Conservation (phyloP, 2,888 invertebrate genomes). For the Eupithecia insigniata region DNA sequence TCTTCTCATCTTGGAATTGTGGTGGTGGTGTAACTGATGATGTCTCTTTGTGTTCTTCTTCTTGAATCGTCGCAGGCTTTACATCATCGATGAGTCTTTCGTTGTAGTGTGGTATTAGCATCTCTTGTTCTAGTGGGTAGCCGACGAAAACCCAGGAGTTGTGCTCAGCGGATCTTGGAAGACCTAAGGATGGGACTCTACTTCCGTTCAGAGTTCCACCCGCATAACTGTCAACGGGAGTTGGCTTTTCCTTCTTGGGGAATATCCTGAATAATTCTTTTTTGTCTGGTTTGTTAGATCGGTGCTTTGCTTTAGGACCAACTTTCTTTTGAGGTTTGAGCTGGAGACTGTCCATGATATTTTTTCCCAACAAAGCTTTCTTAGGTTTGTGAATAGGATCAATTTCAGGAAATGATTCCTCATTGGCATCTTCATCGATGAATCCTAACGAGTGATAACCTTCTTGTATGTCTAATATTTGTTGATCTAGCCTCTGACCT, state of each 20-base stretch:
- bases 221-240: constrained; percentile 63
- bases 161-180: constrained; percentile 71
- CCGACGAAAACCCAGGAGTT: constrained; percentile 77
- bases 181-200: constrained; percentile 75
- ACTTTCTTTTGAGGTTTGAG: constrained; percentile 77
- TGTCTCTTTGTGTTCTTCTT: constrained; percentile 55
- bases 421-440: constrained; percentile 73
- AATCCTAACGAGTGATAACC: constrained; percentile 78
- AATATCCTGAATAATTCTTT: constrained; percentile 75
- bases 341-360: constrained; percentile 79
- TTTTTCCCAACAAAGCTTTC: constrained; percentile 76
- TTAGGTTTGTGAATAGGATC: constrained; percentile 72
- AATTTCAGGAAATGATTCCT: constrained; percentile 50
- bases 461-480: constrained; percentile 80
- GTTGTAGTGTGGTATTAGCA: constrained; percentile 75
- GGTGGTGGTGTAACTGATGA: constrained; percentile 79
- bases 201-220: constrained; percentile 73
- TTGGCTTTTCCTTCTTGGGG: constrained; percentile 72
- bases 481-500: constrained; percentile 77
- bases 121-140: constrained; percentile 68
- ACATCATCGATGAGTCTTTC: constrained; percentile 71
- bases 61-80: constrained; percentile 57
- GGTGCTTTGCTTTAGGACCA: constrained; percentile 78
- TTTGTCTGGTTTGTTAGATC: constrained; percentile 67
- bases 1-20: constrained; percentile 77